Conservation (phyloP, 2,797 vertebrate genomes). For the Macroramphosus scolopax region DNA sequence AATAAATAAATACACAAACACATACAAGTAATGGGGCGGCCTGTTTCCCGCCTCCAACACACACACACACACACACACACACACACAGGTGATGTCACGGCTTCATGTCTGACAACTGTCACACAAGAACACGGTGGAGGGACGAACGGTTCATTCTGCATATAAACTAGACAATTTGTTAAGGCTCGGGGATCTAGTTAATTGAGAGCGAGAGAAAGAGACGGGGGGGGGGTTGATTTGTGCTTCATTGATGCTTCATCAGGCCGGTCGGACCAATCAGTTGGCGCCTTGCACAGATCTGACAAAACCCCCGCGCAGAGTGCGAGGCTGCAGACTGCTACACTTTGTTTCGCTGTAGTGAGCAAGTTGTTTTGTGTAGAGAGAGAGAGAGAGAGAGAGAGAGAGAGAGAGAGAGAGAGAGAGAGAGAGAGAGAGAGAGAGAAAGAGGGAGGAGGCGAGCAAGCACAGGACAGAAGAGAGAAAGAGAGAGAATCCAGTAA, state of each 20-base stretch:
- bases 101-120: too few species aligned
- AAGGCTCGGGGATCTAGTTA: conserved; percentile 49
- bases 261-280: conserved; percentile 95
- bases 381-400: conserved; percentile 21
- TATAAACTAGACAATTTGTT: conserved; percentile 89
- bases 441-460: conserved; percentile 26
- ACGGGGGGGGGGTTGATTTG: conserved; percentile 86
- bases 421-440: conserved; percentile 31
- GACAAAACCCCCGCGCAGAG: conserved; percentile 72
- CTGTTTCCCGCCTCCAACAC: too few species aligned
- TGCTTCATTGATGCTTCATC: conserved; percentile 93
- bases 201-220: conserved; percentile 57
- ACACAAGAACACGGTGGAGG: conserved; percentile 22
- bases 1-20: conserved; percentile 16
- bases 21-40: too few species aligned
- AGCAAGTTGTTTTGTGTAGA: conserved; percentile 71
- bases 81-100: too few species aligned
- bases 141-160: conserved; percentile 72
- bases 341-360: conserved; percentile 90
- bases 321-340: conserved; percentile 64
- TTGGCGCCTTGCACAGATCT: conserved; percentile 84
- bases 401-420: conserved; percentile 14
- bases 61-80: too few species aligned
- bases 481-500: conserved; percentile 73
- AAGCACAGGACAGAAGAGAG: background rate